Conservation (phyloP, 2,888 invertebrate species). For the Willowsia nigromaculata region DNA sequence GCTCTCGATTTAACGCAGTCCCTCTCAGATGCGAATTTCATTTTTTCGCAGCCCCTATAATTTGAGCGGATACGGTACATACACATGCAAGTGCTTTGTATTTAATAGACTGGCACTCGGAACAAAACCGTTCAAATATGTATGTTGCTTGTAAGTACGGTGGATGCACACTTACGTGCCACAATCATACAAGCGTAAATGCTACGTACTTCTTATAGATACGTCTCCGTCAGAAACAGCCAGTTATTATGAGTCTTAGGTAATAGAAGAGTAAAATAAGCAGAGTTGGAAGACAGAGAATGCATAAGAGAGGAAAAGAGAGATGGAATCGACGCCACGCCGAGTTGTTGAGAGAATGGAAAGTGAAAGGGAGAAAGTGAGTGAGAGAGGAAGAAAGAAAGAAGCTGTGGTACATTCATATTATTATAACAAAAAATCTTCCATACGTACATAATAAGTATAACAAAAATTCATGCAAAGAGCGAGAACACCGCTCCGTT, state of each 20-base stretch:
- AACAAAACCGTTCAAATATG: not conserved
- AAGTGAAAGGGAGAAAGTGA: constrained; percentile 40
- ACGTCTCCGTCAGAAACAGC: constrained; percentile 41
- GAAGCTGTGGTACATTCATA: constrained; percentile 18
- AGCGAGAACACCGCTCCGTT: not conserved
- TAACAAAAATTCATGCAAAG: constrained; percentile 19
- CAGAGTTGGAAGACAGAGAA: not conserved
- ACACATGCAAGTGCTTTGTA: no score
- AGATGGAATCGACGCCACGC: constrained; percentile 69
- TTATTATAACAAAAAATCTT: not conserved
- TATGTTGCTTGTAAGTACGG: not conserved
- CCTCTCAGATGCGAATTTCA: no score
- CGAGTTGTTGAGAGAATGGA: constrained; percentile 61
- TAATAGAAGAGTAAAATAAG: constrained; percentile 2
- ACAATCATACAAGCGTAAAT: not conserved
- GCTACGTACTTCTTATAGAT: not conserved
- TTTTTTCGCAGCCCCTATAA: no score
- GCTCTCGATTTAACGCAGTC: no score
- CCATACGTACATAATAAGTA: constrained; percentile 10
- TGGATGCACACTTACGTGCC: not conserved
- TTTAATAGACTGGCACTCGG: not conserved
- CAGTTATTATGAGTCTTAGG: constrained; percentile 20
- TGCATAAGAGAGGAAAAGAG: constrained; percentile 8
- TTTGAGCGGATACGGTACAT: no score
- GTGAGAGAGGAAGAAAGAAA: not conserved